These are phyloP conservation scores for Neogale vison DNA, from an alignment of 2,113 vertebrate genomes.

Conservation along the genomic window DNA sequence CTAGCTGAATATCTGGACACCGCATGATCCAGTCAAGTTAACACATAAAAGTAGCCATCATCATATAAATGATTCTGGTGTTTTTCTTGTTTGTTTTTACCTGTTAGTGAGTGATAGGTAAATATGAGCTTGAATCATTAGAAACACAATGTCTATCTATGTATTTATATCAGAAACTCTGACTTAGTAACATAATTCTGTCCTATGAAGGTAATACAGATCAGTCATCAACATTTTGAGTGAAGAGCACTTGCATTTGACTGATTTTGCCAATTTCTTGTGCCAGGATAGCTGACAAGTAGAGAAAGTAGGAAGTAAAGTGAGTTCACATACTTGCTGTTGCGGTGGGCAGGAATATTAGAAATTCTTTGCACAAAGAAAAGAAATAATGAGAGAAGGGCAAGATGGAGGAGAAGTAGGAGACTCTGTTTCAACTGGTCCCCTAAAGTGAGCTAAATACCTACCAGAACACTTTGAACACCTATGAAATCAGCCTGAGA, in stretches of 20 bases:
- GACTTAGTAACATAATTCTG: background rate
- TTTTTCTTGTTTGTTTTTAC: background rate
- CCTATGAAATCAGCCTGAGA: too few relatives aligned
- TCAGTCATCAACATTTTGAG: background rate
- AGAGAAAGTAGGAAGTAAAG: background rate
- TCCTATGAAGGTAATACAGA: background rate
- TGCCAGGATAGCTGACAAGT: background rate
- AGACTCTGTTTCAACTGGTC: too few relatives aligned
- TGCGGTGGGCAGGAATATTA: background rate
- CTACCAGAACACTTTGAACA: too few relatives aligned
- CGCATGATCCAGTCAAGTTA: background rate
- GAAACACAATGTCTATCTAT: background rate
- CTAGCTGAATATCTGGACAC: background rate
- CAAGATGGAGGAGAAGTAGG: too few relatives aligned
- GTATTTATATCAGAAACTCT: background rate
- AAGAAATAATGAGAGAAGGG: background rate
- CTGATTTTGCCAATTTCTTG: background rate
- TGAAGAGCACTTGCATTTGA: background rate
- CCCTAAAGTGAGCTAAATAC: too few relatives aligned
- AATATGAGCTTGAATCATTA: background rate
- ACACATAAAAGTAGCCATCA: background rate
- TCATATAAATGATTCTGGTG: background rate
- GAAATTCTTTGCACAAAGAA: background rate
- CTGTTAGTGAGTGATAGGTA: background rate
- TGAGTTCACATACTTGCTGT: background rate